phyloP scores from a whole-genome alignment of 23 tunicate genomes.

The Phallusia fumigata region DNA sequence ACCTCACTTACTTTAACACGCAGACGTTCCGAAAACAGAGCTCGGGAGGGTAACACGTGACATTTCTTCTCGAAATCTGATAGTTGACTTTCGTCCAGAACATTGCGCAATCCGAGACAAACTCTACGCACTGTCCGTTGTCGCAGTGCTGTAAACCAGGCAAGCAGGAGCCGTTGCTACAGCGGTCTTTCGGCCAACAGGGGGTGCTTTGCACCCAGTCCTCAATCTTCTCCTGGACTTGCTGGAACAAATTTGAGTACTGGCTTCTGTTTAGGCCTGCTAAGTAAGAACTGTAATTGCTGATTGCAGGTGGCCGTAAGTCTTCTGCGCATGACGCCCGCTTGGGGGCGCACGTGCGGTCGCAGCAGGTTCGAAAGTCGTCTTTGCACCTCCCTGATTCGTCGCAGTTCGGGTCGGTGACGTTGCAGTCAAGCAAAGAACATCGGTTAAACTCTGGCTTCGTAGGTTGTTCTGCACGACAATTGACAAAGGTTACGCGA shows the following conservation, averaged over 20 bases:
- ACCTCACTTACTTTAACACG: background rate
- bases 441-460: background rate
- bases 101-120: conserved; percentile 28
- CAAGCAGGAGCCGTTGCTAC: conserved; percentile 29
- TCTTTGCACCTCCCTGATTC: background rate
- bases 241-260: background rate
- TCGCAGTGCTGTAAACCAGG: conserved; percentile 43
- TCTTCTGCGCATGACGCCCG: background rate
- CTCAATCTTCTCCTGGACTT: background rate
- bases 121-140: conserved; percentile 40
- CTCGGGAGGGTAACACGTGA: conserved; percentile 47
- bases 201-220: background rate
- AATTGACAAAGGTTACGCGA: too few relatives aligned
- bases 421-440: background rate
- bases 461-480: too few relatives aligned
- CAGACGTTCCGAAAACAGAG: conserved; percentile 36
- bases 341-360: background rate
- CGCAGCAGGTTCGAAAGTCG: conserved; percentile 5
- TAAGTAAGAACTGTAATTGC: background rate
- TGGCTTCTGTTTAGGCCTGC: background rate
- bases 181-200: conserved; percentile 41
- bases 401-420: background rate
- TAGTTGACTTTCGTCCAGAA: conserved; percentile 28
- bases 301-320: background rate
- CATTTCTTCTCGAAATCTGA: background rate